Evolutionary conservation across 2,888 invertebrate species (phyloP), one percentile per base, ranked within the genome.

Genomic region (Brachypalpus laphriformis): DNA sequence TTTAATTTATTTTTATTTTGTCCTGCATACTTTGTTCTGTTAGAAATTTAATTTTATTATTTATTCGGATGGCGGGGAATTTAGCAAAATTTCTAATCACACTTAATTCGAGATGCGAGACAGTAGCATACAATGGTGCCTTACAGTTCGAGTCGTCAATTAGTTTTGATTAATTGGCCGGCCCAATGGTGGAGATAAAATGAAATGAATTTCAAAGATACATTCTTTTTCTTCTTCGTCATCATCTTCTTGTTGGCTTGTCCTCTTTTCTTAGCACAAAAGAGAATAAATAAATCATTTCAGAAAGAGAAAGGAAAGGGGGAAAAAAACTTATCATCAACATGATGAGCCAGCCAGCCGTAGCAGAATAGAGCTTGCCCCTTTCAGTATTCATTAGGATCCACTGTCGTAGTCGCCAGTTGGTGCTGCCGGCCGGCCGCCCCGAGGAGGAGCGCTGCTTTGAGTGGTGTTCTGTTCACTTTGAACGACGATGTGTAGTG

Each of bases 161-260:
- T 63, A 47, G 57, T 66, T 51, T 68, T 61, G 74, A 68, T 74
- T 68, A 74, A 75, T 70, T 68, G 25, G 51, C 11, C n/a, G n/a
- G n/a, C n/a, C n/a, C 42, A 57, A 42, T 59, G 49, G 28, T 57
- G 6, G 14, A 49, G 47, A 47, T 65, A 34, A 65, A 49, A 66
- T 56, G 28, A 57, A 57, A 49, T 66, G 37, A 47, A 56, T 74
- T 63, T 51, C 31, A 49, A 45, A 45, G 28, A 71, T 57, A 45
- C 25, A n/a, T n/a, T n/a, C n/a, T n/a, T n/a, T n/a, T n/a, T n/a
- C n/a, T n/a, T n/a, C n/a, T n/a, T 45, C n/a, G 3, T 45, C n/a
- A 9, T 3, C 9, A 7, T 28, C 11, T n/a, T 9, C 0, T 9
- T 20, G 1, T 40, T 22, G 22, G 11, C 34, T 34, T n/a, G n/a